Evolutionary conservation across 2,888 invertebrate species (phyloP).

Genomic region (Melipona beecheii): DNA sequence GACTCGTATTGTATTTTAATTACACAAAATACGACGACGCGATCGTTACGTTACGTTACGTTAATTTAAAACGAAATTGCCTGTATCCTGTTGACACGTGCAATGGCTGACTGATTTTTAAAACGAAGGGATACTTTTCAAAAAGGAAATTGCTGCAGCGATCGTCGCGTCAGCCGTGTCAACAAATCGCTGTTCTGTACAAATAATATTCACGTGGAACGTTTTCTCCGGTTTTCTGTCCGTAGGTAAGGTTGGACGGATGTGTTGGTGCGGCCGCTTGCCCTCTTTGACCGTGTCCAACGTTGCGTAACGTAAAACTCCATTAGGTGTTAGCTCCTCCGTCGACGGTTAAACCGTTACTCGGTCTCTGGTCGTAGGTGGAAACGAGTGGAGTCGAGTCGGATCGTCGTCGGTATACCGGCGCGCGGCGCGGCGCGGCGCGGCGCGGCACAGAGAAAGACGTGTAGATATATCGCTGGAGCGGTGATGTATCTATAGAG

Average conservation of each 20-base stretch:
- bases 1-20: too few relatives aligned
- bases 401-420: constrained; percentile 43
- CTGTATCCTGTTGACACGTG: too few relatives aligned
- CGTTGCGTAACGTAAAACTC: constrained; percentile 73
- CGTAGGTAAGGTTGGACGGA: constrained; percentile 35
- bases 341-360: constrained; percentile 70
- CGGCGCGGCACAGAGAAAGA: constrained; percentile 33
- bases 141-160: too few relatives aligned
- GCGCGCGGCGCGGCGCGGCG: constrained; percentile 47
- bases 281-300: constrained; percentile 65
- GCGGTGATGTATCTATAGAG: constrained; percentile 69
- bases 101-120: too few relatives aligned
- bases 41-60: not conserved
- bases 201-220: constrained; percentile 9
- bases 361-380: constrained; percentile 60
- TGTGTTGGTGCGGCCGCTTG: constrained; percentile 37
- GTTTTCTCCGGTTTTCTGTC: not conserved
- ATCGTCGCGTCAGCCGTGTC: not conserved
- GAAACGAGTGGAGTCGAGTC: constrained; percentile 63
- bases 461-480: constrained; percentile 43
- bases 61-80: not conserved
- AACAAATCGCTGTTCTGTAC: not conserved
- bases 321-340: constrained; percentile 71
- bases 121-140: not conserved
- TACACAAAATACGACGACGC: not conserved